Base-by-base conservation (phyloP, 2,888 invertebrate genomes). In the Parochlus steinenii region DNA sequence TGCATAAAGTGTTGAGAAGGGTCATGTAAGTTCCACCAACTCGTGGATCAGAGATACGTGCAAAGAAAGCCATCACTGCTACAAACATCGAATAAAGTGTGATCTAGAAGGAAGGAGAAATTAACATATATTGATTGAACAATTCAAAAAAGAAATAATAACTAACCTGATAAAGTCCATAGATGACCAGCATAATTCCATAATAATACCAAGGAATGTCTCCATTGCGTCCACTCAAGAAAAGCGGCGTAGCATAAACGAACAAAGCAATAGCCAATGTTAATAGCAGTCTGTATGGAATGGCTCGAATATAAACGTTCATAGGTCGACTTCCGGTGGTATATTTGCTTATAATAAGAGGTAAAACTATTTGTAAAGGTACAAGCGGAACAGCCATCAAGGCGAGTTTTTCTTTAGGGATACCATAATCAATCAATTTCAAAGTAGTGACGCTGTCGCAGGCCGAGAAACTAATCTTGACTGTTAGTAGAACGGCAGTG, bases 21-120 rank as follows among this genome's bases (percentile, higher is more conserved):
- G 98, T 99, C 98, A 98, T 98, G 55, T 99, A 98, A 0, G 98
- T 98, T 5, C 98, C 95, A 3, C 98, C 98, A 0, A 97, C 89
- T 0, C 78, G 68, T 0, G 95, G 92, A 56, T 99, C 98, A 40
- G 93, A 93, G 32, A 98, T 76, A 60, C 86, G 82, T 0, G 97
- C 97, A 58, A 89, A 90, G 64, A 98, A 98, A 7, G 93, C 87
- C 93, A 98, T 97, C 39, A 81, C 72, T 0, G 95, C 79, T 5
- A 98, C 95, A 58, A 92, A 98, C 90, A 97, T 95, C 50, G 86
- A 78, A 60, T 93, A 93, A 0, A 89, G 67, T 46, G 87, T 78
- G 18, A 95, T 72, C 83, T 95, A 59, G 31, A 65, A 63, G 41
- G 42, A 45, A 37, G 40, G 36, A 18, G 17, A 30, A 19, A 17